These are phyloP conservation scores for Coelopa pilipes DNA, from an alignment of 2,888 invertebrate species.

Conservation along the genomic window DNA sequence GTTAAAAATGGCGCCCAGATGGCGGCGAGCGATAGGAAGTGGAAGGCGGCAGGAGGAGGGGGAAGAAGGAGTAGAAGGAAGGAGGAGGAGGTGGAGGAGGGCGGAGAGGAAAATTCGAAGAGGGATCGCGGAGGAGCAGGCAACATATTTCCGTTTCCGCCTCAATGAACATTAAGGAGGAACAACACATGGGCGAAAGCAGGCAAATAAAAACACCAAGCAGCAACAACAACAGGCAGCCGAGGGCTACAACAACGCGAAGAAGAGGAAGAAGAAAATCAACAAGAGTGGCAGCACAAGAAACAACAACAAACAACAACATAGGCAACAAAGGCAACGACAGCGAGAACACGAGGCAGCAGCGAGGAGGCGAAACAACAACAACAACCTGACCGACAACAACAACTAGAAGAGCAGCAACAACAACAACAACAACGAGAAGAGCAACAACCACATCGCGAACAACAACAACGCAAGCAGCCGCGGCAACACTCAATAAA, in stretches of 20 bases:
- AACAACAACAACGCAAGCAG: background rate
- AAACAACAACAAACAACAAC: constrained; percentile 7
- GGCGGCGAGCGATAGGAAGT: background rate
- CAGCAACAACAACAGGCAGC: background rate
- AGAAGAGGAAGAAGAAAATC: no score
- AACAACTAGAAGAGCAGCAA: background rate
- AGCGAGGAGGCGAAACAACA: background rate
- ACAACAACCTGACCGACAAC: background rate
- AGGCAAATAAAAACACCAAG: background rate
- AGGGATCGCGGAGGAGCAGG: background rate
- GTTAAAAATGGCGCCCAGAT: background rate
- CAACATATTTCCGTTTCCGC: constrained; percentile 29
- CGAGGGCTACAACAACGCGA: no score
- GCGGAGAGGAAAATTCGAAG: background rate
- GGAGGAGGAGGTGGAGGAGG: background rate
- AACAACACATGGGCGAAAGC: background rate
- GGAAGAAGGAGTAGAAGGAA: no score
- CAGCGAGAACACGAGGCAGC: no score
- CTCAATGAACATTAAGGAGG: constrained; percentile 14
- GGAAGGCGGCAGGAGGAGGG: no score
- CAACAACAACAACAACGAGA: no score
- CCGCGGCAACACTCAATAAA: constrained; percentile 11
- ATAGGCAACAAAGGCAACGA: no score
- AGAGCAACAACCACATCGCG: no score
- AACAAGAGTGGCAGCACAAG: background rate